Evolutionary conservation across 2,888 invertebrate genomes (phyloP), one percentile per base, ranked within the genome.

Genomic region (Nasonovia ribisnigri): DNA sequence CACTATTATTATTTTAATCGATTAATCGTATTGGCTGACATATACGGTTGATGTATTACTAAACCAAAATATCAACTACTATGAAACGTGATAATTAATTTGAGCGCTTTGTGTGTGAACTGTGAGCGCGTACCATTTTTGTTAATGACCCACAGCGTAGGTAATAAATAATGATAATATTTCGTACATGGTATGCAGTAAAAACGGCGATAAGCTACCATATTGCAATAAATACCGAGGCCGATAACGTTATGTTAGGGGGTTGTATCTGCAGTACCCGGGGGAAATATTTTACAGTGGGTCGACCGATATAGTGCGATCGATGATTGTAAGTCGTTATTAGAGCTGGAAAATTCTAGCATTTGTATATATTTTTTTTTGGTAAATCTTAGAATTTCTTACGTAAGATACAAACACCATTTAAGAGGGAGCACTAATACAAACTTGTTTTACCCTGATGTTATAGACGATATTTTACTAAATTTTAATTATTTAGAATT

Each of bases 71-170:
- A 84, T 84, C 43, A 84, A 84, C 84, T 43, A 84, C 43, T 43
- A 43, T 43, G 26, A 84, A 43, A 84, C 43, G 84, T 84, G 84
- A 84, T 84, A 84, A 84, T 84, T 84, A 84, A 84, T 84, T 84
- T 43, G 24, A 26, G 84, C 29, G 84, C 84, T 26, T 43, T 84
- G 42, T 84, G 26, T 84, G 26, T 43, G 43, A 84, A 84, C 84
- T 43, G 84, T 43, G 43, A 20, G 4, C 16, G 8, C 20, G 77
- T 77, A 77, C 77, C 77, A 77, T 77, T 77, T 77, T 77, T 77
- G 77, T 77, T 77, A 77, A 77, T 77, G 77, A 77, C 77, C 77
- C 20, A 77, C 20, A 20, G 1, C 36, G 36, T 77, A 77, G 77
- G 77, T 77, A 36, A 77, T 77, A 77, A 77, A 77, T 77, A 77